Base-by-base conservation (phyloP, 1,140 invertebrate species). In the Conus ventricosus region DNA sequence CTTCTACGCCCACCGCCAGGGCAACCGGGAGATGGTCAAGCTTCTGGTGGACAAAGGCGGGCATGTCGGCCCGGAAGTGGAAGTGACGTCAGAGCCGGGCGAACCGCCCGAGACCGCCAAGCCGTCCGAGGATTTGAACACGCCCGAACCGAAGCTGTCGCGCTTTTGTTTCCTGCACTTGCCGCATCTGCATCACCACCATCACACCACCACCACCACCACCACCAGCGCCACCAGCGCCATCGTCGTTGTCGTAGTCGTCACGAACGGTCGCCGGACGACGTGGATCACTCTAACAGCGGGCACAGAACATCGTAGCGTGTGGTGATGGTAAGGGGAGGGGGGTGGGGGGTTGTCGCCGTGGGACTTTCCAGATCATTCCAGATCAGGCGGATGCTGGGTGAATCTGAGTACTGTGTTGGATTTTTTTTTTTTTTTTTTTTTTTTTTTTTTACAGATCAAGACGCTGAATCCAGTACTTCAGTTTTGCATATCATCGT, bases 21-120 rank as follows among this genome's bases (percentile, higher is more conserved):
- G 75, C 20, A 90, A 91, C 53, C 81, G 57, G 54, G 67, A 89
- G 25, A 63, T 89, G 23, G 85, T 91, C 17, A 90, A 89, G 1
- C 89, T 90, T 17, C 83, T 93, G 17, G 82, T 91, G 53, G 87
- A 91, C 15, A 88, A 90, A 51, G 91, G 91, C 51, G 91, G 91
- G 23, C 89, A 90, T 51, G 83, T 89, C 20, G 25, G n/a, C 25
- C 57, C 39, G 11, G 84, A 71, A n/a, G 63, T 39, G 63, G 63
- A 71, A 39, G 71, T 71, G 17, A 67, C 84, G 23, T 63, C n/a
- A 20, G 80, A 5, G 27, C 6, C 0, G 6, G 80, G 51, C 4
- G 20, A 23, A 10, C 6, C 20, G 55, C n/a, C 8, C 27, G 54
- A 11, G 23, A 51, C 15, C 20, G 3, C 55, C 15, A 11, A 10